phyloP scores from a whole-genome alignment of 2,113 vertebrate genomes.

The Lipotes vexillifer region DNA sequence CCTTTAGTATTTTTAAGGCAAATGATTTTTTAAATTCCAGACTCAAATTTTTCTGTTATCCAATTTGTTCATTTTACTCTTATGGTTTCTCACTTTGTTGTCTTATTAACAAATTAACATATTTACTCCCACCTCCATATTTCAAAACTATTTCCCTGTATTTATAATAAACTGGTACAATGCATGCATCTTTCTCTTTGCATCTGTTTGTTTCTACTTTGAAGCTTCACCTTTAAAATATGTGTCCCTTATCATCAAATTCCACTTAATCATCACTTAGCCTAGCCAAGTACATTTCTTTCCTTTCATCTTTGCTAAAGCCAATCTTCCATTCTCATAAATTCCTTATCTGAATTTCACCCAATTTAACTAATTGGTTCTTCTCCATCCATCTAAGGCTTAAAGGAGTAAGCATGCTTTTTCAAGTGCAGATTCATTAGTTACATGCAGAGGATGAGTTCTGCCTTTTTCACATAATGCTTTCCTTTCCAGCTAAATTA shows the following conservation, averaged over 20 bases:
- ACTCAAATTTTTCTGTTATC: background rate
- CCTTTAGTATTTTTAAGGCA: background rate
- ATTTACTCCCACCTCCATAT: background rate
- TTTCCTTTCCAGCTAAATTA: constrained; percentile 49
- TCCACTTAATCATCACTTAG: constrained; percentile 57
- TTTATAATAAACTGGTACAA: background rate
- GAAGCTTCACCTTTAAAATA: constrained; percentile 50
- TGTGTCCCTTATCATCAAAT: constrained; percentile 28
- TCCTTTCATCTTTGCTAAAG: constrained; percentile 68
- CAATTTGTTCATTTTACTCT: background rate
- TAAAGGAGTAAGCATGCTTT: constrained; percentile 44
- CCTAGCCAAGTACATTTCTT: constrained; percentile 53
- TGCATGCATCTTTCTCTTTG: background rate
- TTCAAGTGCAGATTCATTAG: constrained; percentile 61
- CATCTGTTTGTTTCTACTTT: constrained; percentile 33
- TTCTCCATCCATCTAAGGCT: constrained; percentile 49
- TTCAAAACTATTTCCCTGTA: background rate
- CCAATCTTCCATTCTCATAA: constrained; percentile 50
- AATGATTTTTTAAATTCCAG: background rate
- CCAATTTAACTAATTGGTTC: constrained; percentile 67
- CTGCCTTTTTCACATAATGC: constrained; percentile 41
- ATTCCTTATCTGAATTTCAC: constrained; percentile 66
- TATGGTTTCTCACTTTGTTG: background rate
- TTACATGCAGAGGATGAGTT: constrained; percentile 15
- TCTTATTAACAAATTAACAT: background rate